Evolutionary conservation across 1,140 invertebrate species (phyloP).

Genomic region (Mactra quadrangularis): DNA sequence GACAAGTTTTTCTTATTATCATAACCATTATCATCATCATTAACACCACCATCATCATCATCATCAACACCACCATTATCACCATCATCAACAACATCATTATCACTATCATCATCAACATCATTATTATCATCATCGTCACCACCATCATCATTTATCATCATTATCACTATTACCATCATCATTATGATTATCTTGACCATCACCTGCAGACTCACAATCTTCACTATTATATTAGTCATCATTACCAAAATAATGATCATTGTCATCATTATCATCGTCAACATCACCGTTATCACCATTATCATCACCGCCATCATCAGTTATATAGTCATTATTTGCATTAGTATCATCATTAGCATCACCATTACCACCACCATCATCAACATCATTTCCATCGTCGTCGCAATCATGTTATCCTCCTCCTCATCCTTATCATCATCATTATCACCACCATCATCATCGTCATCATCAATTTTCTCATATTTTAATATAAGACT

Average conservation of each 20-base stretch:
- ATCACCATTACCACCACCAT: conserved; percentile 18
- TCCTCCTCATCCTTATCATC: too few relatives aligned
- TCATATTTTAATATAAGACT: background rate
- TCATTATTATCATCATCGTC: conserved; percentile 32
- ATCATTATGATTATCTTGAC: conserved; percentile 23
- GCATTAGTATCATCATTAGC: conserved; percentile 19
- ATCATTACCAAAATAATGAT: too few relatives aligned
- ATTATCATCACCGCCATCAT: background rate
- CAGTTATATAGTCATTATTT: background rate
- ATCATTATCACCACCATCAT: conserved; percentile 14
- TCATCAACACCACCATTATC: background rate
- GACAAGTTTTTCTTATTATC: conserved; percentile 7
- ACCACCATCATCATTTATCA: conserved; percentile 1
- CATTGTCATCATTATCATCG: too few relatives aligned
- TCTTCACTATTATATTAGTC: too few relatives aligned
- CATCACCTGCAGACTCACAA: too few relatives aligned
- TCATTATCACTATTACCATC: background rate
- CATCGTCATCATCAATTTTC: conserved; percentile 18
- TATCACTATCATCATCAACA: conserved; percentile 30
- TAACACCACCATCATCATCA: conserved; percentile 15
- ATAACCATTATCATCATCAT: conserved; percentile 2
- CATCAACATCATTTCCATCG: conserved; percentile 1
- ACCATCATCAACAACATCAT: conserved; percentile 40
- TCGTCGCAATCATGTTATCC: too few relatives aligned
- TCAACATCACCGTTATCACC: too few relatives aligned